Percentiles rank a stretch among this genome's conserved stretches.
Evolutionary conservation across 1,140 invertebrate species (phyloP).

Genomic region (Brachystomella parvula): DNA sequence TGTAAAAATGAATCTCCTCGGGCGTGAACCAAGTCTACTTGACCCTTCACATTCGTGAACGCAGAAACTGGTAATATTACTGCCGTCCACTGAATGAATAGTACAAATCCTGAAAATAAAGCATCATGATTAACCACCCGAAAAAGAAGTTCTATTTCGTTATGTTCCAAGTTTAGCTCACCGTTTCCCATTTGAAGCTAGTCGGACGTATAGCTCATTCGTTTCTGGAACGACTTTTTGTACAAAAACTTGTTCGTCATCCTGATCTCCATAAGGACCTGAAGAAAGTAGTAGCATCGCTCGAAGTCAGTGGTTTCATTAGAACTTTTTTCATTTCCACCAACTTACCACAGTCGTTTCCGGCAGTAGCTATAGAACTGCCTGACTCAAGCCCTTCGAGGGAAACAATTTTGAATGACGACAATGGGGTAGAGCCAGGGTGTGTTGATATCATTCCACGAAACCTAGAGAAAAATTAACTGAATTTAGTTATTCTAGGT

Average conservation of each 20-base stretch:
- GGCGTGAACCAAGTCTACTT: conserved; percentile 79
- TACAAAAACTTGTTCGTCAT: conserved; percentile 95
- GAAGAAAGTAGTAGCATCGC: conserved; percentile 21
- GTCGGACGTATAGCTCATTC: conserved; percentile 83
- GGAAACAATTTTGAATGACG: conserved; percentile 89
- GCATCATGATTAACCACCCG: conserved; percentile 22
- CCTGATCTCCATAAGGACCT: conserved; percentile 95
- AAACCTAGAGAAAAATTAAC: conserved; percentile 56
- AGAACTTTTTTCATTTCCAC: neutral
- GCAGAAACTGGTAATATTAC: conserved; percentile 90
- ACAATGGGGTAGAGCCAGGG: conserved; percentile 89
- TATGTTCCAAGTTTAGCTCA: conserved; percentile 40
- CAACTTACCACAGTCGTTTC: conserved; percentile 66
- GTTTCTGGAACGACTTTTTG: conserved; percentile 96
- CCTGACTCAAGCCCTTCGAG: conserved; percentile 76
- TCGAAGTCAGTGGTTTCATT: too few species aligned
- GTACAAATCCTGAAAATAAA: conserved; percentile 69
- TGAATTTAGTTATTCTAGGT: neutral
- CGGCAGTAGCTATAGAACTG: conserved; percentile 58
- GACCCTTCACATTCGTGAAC: conserved; percentile 96
- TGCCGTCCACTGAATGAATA: conserved; percentile 86
- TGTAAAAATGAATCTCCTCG: conserved; percentile 84
- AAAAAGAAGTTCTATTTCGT: conserved; percentile 15
- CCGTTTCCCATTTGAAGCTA: conserved; percentile 91
- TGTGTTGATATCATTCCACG: conserved; percentile 95